Conservation (phyloP, 1,140 invertebrate species). For the Zaprionus gabonicus region DNA sequence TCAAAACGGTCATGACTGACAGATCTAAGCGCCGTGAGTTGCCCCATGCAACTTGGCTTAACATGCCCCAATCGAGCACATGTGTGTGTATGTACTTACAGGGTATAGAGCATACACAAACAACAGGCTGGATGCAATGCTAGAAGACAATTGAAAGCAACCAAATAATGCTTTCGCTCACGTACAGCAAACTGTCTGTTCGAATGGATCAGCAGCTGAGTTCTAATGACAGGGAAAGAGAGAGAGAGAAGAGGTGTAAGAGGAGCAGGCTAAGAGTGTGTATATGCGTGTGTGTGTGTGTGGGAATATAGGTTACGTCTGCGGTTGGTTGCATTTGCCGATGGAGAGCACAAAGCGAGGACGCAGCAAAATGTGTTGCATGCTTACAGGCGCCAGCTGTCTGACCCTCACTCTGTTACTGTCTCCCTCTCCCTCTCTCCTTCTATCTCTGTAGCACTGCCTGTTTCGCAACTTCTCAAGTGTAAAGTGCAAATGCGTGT, state of each 20-base stretch:
- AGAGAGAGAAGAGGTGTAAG: background rate
- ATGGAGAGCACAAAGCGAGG: slow-evolving; percentile 5
- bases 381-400: slow-evolving; percentile 19
- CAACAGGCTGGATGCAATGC: background rate
- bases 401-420: background rate
- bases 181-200: slow-evolving; percentile 20
- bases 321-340: slow-evolving; percentile 24
- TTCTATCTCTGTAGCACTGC: background rate
- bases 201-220: background rate
- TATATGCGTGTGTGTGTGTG: slow-evolving; percentile 3
- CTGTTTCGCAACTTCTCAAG: slow-evolving; percentile 17
- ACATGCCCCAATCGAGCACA: background rate
- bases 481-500: slow-evolving; percentile 10
- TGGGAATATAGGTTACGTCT: slow-evolving; percentile 3
- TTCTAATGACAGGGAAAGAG: background rate
- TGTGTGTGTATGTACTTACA: slow-evolving; percentile 1
- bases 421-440: background rate
- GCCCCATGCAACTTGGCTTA: background rate
- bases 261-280: background rate
- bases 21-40: background rate
- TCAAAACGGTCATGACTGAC: background rate
- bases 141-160: slow-evolving; percentile 19
- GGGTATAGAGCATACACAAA: background rate
- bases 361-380: slow-evolving; percentile 25
- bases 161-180: slow-evolving; percentile 16